phyloP scores from a whole-genome alignment of 2,113 vertebrate genomes.

The Falco punctatus region DNA sequence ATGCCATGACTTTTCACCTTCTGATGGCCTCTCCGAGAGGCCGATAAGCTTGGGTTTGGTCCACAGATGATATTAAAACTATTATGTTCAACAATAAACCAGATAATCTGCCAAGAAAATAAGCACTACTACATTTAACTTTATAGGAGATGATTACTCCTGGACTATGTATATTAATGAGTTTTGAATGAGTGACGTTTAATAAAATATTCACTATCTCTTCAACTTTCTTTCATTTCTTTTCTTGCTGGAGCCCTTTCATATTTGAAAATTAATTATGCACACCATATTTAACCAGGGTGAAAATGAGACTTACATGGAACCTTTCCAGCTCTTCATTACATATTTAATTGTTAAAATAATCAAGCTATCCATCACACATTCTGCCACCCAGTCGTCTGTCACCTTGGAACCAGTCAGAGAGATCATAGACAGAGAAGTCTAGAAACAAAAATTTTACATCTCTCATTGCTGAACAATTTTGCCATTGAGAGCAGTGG shows the following conservation, averaged over 20 bases:
- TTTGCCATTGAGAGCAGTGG: not conserved
- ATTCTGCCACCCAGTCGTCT: slow-evolving; percentile 55
- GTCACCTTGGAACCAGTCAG: slow-evolving; percentile 57
- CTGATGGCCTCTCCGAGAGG: not conserved
- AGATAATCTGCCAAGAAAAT: slow-evolving; percentile 33
- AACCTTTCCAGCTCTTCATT: slow-evolving; percentile 73
- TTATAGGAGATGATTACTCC: slow-evolving; percentile 35
- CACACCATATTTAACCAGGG: slow-evolving; percentile 72
- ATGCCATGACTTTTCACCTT: not conserved
- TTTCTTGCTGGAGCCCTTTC: slow-evolving; percentile 53
- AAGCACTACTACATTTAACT: slow-evolving; percentile 18
- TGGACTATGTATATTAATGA: slow-evolving; percentile 68
- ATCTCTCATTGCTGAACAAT: not conserved
- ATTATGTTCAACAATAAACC: not conserved
- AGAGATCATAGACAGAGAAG: not conserved
- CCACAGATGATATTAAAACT: not conserved
- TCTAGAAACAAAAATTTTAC: slow-evolving; percentile 6
- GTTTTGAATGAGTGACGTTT: slow-evolving; percentile 70
- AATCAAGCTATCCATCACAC: slow-evolving; percentile 72
- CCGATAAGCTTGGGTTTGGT: not conserved
- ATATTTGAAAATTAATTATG: slow-evolving; percentile 76
- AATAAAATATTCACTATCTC: slow-evolving; percentile 72
- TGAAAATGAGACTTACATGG: slow-evolving; percentile 72
- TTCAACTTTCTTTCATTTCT: slow-evolving; percentile 70
- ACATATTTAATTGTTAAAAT: slow-evolving; percentile 77